These are phyloP conservation scores for Protosalanx chinensis DNA, from an alignment of 2,797 vertebrate genomes.

Conservation along the genomic window DNA sequence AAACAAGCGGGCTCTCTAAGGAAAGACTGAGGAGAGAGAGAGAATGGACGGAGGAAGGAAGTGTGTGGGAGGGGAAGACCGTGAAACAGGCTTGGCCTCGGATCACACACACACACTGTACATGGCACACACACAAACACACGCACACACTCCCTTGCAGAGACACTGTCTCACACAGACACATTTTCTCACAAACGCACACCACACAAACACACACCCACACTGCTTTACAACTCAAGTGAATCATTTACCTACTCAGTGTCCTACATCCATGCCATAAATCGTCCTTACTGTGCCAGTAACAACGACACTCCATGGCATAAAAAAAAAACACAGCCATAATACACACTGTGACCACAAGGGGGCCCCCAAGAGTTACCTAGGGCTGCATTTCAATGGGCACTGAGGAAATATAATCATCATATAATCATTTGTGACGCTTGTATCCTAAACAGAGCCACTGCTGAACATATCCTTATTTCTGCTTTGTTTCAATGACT, in stretches of 20 bases:
- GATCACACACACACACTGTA: not conserved
- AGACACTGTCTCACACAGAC: too few relatives aligned
- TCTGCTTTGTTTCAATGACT: too few relatives aligned
- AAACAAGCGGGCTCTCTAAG: too few relatives aligned
- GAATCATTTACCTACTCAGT: constrained; percentile 7
- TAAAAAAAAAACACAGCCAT: too few relatives aligned
- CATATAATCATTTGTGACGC: too few relatives aligned
- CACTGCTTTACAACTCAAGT: not conserved
- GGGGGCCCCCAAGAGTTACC: constrained; percentile 9
- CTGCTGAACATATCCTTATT: too few relatives aligned
- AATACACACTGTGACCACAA: not conserved
- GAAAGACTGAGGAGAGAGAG: too few relatives aligned
- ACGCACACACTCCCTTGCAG: too few relatives aligned
- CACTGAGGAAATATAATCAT: too few relatives aligned
- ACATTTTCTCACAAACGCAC: too few relatives aligned
- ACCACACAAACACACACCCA: not conserved
- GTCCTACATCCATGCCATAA: constrained; percentile 7
- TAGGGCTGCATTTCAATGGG: not conserved
- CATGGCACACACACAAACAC: not conserved
- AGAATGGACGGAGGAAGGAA: not conserved
- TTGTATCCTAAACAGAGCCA: too few relatives aligned
- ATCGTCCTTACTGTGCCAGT: not conserved
- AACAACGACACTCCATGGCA: not conserved
- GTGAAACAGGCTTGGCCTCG: constrained; percentile 4
- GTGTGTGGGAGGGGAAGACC: not conserved